Base-by-base conservation (phyloP, 2,797 vertebrate species). In the Acanthis flammea region DNA sequence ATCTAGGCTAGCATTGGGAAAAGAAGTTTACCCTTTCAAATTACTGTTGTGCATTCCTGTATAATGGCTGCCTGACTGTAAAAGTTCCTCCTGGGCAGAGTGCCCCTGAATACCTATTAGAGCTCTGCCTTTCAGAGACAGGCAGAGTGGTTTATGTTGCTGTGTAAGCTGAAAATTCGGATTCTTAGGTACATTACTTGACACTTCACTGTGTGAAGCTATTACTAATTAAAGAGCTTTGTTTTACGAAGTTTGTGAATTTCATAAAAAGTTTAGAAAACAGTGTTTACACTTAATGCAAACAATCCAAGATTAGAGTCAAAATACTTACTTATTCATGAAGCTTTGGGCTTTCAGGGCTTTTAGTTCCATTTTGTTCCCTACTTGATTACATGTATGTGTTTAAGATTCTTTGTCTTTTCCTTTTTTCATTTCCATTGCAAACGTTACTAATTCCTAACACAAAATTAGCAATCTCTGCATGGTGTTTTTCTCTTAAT, bases 181-280 rank as follows among this genome's bases (percentile, higher is more conserved):
- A 14, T 33, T 86, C 53, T 85, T 67, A 62, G 51, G 47, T 53
- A 80, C 35, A n/a, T 62, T 87, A 62, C 90, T 94, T 86, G 77
- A 66, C 53, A 71, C 19, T 86, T 88, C 66, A 53, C 71, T 57
- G 16, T 51, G 30, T 80, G 85, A 91, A 80, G 39, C 18, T 88
- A 79, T 91, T 91, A 91, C 53, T 82, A 93, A 85, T 92, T 95
- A 91, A 95, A 92, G 33, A 91, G 45, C 23, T 60, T 53, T 82
- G 63, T 66, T 90, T 95, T 73, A 61, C 6, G 2, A 92, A 91
- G 55, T 74, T 83, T 86, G 14, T 91, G 70, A 53, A 74, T 37
- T 92, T 91, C 39, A 86, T 68, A 75, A 63, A 78, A 91, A 84
- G 35, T 87, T 91, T 50, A 88, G 58, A 66, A 95, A 87, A 82